A percentile compares a stretch with the other conserved stretches of the same genome.
Evolutionary conservation across 2,113 vertebrate genomes (phyloP).

Genomic region (Willisornis vidua): DNA sequence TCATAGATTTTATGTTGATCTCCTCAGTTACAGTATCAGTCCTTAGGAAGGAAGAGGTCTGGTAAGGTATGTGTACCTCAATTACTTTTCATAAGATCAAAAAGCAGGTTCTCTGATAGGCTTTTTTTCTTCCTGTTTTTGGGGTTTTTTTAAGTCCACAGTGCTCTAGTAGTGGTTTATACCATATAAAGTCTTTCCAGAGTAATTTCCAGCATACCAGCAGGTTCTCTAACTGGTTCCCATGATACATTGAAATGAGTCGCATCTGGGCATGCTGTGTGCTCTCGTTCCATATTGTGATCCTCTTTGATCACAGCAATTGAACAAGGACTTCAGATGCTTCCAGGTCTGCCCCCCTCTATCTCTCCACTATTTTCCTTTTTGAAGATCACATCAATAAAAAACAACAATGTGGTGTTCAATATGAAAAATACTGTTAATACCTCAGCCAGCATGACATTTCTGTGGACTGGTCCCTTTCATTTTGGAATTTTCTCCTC

Average conservation of each 20-base stretch:
- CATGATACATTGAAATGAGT: background rate
- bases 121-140: background rate
- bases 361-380: background rate
- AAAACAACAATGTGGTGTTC: constrained; percentile 5
- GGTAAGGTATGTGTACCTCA: background rate
- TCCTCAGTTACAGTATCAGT: background rate
- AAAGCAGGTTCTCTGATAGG: background rate
- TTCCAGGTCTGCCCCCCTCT: background rate
- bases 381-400: constrained; percentile 18
- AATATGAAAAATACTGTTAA: background rate
- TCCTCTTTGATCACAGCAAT: constrained; percentile 40
- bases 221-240: constrained; percentile 14
- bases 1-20: background rate
- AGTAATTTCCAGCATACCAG: background rate
- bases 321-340: background rate
- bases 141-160: background rate
- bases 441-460: background rate
- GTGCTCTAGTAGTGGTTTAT: background rate
- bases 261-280: constrained; percentile 37
- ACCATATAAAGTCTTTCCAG: background rate
- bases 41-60: background rate
- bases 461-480: background rate
- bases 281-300: constrained; percentile 11
- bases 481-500: background rate
- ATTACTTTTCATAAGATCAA: background rate